Conservation (phyloP, 2,888 invertebrate species). For the Clitarchus hookeri region DNA sequence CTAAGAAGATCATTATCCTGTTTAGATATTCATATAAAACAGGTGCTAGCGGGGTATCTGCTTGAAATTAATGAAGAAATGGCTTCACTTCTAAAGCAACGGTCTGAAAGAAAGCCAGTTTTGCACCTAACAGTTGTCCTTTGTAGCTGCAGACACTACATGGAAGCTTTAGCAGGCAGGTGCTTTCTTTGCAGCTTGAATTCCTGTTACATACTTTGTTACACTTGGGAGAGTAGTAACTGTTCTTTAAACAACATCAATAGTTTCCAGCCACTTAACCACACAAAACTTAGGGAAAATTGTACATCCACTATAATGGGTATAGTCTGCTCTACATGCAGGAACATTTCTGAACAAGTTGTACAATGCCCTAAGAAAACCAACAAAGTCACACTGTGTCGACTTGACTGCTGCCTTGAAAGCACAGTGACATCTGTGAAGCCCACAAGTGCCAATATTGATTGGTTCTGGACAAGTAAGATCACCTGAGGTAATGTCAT, state of each 20-base stretch:
- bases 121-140: not conserved
- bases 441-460: not conserved
- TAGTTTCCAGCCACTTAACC: not conserved
- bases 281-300: not conserved
- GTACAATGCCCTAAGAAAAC: not conserved
- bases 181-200: not conserved
- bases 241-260: not conserved
- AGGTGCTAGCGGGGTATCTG: not conserved
- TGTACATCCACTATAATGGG: too few species aligned
- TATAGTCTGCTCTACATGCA: not conserved
- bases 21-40: not conserved
- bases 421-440: not conserved
- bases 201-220: not conserved
- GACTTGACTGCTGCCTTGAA: not conserved
- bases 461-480: not conserved
- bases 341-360: not conserved
- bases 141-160: not conserved
- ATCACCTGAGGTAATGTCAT: not conserved
- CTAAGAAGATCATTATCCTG: not conserved
- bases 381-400: not conserved
- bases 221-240: not conserved
- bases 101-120: not conserved
- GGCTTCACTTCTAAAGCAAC: not conserved
- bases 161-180: not conserved
- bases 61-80: not conserved